Conservation (phyloP, 1,140 invertebrate genomes). For the Calephelis nemesis region DNA sequence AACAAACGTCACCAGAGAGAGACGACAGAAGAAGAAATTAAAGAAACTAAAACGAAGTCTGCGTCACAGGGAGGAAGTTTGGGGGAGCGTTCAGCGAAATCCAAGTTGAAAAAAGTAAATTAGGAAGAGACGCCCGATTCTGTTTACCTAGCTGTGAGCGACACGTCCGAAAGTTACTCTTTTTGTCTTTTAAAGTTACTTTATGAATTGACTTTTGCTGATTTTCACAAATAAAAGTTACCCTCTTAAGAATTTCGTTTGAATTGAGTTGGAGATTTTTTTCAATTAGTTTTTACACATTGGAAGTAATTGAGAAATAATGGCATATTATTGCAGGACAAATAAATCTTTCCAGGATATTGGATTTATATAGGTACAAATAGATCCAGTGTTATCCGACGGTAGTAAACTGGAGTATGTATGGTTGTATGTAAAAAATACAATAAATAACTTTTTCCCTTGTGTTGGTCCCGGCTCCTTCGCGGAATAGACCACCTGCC, state of each 20-base stretch:
- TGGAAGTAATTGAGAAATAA: too few relatives aligned
- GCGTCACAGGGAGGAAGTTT: slow-evolving; percentile 55
- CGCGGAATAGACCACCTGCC: too few relatives aligned
- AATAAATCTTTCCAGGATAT: too few relatives aligned
- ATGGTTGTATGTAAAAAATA: too few relatives aligned
- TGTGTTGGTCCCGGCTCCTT: too few relatives aligned
- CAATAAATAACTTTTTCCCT: too few relatives aligned
- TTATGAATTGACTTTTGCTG: slow-evolving; percentile 19
- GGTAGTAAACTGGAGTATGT: too few relatives aligned
- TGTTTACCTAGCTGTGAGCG: slow-evolving; percentile 66
- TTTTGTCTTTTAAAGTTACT: slow-evolving; percentile 26
- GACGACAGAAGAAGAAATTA: slow-evolving; percentile 66
- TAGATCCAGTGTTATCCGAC: too few relatives aligned
- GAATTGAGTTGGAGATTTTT: neutral
- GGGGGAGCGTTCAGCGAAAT: slow-evolving; percentile 37
- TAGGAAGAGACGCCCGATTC: slow-evolving; percentile 56
- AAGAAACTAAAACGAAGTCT: slow-evolving; percentile 73
- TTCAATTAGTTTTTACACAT: neutral
- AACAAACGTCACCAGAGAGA: slow-evolving; percentile 55
- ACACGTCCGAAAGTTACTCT: slow-evolving; percentile 55
- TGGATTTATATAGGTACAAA: too few relatives aligned
- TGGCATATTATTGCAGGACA: too few relatives aligned
- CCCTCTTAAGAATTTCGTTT: neutral
- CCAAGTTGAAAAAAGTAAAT: slow-evolving; percentile 65
- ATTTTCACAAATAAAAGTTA: slow-evolving; percentile 13